Base-by-base conservation (phyloP, 2,113 vertebrate genomes). In the Gobiocypris rarus region DNA sequence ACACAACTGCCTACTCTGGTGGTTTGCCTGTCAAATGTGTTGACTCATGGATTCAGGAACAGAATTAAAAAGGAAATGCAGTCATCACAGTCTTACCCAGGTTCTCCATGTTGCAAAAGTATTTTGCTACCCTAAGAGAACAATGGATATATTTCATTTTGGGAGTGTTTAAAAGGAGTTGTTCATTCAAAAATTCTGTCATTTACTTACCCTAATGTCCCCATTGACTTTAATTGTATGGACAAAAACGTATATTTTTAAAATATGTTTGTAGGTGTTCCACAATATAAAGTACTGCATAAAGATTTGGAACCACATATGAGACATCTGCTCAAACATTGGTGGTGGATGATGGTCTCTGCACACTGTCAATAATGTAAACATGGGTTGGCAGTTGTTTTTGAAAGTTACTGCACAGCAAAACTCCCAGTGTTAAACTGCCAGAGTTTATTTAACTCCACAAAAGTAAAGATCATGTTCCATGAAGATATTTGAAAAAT, bases 31-130 rank as follows among this genome's bases (percentile, higher is more conserved):
- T 67, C 79, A 74, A 74, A 85, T 65, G 8, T 70, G 82, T 74
- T 63, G 28, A 85, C 34, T 82, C 83, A 58, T 65, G 75, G 26
- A 71, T 82, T 84, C 77, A 28, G 74, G 56, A 73, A 86, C 22
- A 6, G 43, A 84, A 87, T 81, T 54, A 41, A 81, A 81, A 84
- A 84, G 41, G 9, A 58, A 38, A 43, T 10, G 38, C 24, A 73
- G 52, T 78, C 82, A 75, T 58, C 67, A 58, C 22, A 17, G 28
- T 67, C 54, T 67, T 48, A 80, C 15, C 7, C 17, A 28, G 8
- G n/a, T 17, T 22, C 9, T 31, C 26, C 19, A 69, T 54, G 6
- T 2, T 54, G 17, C 17, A 54, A 54, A 70, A n/a, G 11, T 5
- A 19, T 70, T 11, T 70, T n/a, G 67, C 19, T 69, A 19, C 3